Percentiles rank a stretch among this genome's conserved stretches.
phyloP scores from a whole-genome alignment of 1,140 invertebrate genomes.

The Zaprionus davidi region DNA sequence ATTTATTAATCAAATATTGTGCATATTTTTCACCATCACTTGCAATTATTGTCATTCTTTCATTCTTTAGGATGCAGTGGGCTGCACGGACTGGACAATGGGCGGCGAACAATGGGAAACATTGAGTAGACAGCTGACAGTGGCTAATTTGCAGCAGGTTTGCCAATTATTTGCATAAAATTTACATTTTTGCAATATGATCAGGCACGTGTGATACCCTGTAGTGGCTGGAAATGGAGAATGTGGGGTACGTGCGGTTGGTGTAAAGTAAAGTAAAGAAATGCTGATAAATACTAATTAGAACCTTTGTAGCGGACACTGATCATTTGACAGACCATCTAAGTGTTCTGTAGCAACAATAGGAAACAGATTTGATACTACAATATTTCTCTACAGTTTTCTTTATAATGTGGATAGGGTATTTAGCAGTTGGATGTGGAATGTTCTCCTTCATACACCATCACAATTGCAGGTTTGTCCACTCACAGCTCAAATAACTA shows the following conservation, averaged over 20 bases:
- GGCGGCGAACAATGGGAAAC: background rate
- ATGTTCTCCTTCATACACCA: too few relatives aligned
- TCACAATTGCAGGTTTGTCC: background rate
- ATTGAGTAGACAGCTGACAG: background rate
- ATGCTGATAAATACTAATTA: too few relatives aligned
- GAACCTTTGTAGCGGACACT: too few relatives aligned
- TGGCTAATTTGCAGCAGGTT: conserved; percentile 11
- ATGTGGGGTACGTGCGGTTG: background rate
- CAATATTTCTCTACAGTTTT: background rate
- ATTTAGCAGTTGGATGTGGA: background rate
- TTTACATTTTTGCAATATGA: background rate
- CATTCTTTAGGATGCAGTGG: conserved; percentile 9
- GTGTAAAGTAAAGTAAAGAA: background rate
- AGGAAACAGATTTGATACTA: background rate
- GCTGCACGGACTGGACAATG: background rate
- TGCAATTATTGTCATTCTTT: conserved; percentile 35
- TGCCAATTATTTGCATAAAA: conserved; percentile 13
- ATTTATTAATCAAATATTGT: conserved; percentile 48
- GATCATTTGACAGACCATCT: too few relatives aligned
- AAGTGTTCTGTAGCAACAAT: background rate
- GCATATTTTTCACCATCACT: conserved; percentile 27
- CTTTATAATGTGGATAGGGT: background rate
- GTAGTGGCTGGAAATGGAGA: background rate
- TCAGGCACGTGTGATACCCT: background rate
- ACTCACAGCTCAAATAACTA: background rate